phyloP scores from a whole-genome alignment of 2,797 vertebrate genomes.

The Poecilia gillii region DNA sequence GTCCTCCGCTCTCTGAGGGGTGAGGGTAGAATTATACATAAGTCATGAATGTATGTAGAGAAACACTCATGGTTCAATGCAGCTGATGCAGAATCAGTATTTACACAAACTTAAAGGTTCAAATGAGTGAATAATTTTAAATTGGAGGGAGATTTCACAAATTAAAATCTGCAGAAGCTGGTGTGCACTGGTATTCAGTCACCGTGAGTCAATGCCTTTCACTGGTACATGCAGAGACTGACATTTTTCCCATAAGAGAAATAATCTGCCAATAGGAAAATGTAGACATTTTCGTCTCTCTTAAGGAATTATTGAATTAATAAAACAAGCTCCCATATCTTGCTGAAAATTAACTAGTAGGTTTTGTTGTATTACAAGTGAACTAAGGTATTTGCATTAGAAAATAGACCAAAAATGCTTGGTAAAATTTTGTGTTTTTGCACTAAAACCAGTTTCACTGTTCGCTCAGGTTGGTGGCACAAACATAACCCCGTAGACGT shows the following conservation, averaged over 20 bases:
- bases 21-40: background rate
- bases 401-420: no score
- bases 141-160: background rate
- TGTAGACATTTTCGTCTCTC: no score
- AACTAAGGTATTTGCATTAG: no score
- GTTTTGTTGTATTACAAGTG: no score
- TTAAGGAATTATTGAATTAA: no score
- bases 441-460: no score
- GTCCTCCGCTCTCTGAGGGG: constrained; percentile 76
- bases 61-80: background rate
- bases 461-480: no score
- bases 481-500: no score
- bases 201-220: background rate
- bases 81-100: background rate
- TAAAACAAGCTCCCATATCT: background rate
- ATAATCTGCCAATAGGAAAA: background rate
- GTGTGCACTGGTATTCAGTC: background rate
- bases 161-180: background rate
- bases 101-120: background rate
- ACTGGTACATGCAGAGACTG: background rate
- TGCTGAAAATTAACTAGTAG: background rate
- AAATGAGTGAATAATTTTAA: background rate
- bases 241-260: background rate
- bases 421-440: no score
- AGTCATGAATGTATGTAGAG: constrained; percentile 13